These are phyloP conservation scores for Cercocebus atys DNA, from an alignment of 2,113 vertebrate species.

Conservation along the genomic window DNA sequence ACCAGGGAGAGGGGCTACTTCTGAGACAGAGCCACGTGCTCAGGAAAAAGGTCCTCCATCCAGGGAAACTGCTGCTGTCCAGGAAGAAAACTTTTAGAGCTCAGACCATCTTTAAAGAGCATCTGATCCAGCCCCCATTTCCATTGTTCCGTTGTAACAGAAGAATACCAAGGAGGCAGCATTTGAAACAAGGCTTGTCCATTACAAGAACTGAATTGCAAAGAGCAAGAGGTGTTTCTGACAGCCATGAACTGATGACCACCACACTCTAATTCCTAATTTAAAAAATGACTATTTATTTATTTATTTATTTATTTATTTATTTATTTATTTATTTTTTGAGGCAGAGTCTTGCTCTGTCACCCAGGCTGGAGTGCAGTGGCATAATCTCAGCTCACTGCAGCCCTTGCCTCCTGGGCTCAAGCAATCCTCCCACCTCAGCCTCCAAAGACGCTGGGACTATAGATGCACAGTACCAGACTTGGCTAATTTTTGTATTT, in stretches of 20 bases:
- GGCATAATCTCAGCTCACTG: too few relatives aligned
- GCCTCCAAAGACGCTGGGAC: too few relatives aligned
- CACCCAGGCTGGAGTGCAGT: too few relatives aligned
- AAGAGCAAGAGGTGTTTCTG: not conserved
- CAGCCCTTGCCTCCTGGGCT: too few relatives aligned
- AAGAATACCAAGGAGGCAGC: not conserved
- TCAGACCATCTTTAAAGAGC: not conserved
- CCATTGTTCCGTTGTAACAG: too few relatives aligned
- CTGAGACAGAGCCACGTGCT: not conserved
- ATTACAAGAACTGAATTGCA: not conserved
- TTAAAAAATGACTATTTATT: not conserved
- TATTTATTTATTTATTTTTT: too few relatives aligned
- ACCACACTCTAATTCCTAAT: not conserved
- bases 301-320: too few relatives aligned
- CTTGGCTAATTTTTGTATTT: too few relatives aligned
- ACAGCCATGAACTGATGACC: not conserved
- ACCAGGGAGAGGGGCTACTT: not conserved
- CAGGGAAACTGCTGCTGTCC: not conserved
- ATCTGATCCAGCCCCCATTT: not conserved
- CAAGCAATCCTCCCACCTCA: too few relatives aligned
- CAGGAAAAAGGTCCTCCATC: not conserved
- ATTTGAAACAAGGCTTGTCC: not conserved
- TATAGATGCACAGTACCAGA: too few relatives aligned
- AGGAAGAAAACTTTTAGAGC: not conserved
- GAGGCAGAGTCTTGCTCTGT: too few relatives aligned